Evolutionary conservation across 2,797 vertebrate genomes (phyloP).

Genomic region (Sebastes itinus): DNA sequence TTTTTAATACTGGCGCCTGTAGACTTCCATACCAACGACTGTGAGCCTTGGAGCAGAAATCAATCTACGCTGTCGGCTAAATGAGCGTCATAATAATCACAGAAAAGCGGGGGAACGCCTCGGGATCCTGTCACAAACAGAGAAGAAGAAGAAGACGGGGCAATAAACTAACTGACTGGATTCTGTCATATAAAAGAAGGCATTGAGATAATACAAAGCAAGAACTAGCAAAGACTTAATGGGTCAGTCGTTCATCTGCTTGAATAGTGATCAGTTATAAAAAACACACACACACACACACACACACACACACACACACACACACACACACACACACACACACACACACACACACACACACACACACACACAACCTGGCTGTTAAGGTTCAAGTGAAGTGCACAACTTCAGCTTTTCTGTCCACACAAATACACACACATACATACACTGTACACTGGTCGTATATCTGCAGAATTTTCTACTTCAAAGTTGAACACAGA

Average conservation of each 20-base stretch:
- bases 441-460: not conserved
- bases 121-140: not conserved
- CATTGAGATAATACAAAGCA: not conserved
- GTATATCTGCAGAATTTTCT: slow-evolving; percentile 17
- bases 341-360: too few relatives aligned
- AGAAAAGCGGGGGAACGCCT: not conserved
- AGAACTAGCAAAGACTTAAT: not conserved
- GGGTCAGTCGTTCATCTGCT: not conserved
- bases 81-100: not conserved
- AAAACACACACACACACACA: not conserved
- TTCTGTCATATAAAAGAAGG: not conserved
- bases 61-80: not conserved
- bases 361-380: not conserved
- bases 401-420: not conserved
- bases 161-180: not conserved
- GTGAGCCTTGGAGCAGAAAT: not conserved
- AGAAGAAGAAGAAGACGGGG: not conserved
- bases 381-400: slow-evolving; percentile 16
- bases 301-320: not conserved
- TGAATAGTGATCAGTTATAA: not conserved
- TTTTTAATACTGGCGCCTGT: not conserved
- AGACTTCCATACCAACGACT: not conserved
- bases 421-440: not conserved
- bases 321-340: too few relatives aligned
- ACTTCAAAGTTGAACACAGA: slow-evolving; percentile 38